Percentiles rank a stretch among this genome's conserved stretches.
Evolutionary conservation across 1,140 invertebrate species (phyloP).

Genomic region (Chironomus striatipennis): DNA sequence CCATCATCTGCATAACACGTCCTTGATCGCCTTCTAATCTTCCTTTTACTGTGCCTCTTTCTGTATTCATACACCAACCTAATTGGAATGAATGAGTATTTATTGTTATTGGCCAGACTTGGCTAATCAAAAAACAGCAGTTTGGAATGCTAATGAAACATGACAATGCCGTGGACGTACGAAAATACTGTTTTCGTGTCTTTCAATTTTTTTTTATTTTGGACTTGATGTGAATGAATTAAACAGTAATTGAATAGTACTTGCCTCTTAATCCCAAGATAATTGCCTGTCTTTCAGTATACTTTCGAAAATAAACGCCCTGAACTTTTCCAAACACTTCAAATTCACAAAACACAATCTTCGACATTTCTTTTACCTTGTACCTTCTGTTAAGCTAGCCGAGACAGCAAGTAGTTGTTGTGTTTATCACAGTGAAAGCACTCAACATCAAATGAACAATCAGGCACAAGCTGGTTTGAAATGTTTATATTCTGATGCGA

Average conservation of each 20-base stretch:
- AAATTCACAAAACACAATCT: conserved; percentile 40
- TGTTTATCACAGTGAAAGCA: conserved; percentile 40
- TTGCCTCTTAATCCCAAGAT: conserved; percentile 46
- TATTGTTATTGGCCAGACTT: not conserved
- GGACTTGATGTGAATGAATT: not conserved
- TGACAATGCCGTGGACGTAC: too few species aligned
- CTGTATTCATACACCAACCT: conserved; percentile 58
- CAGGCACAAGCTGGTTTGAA: not conserved
- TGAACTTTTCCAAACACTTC: conserved; percentile 52
- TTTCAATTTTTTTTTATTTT: too few species aligned
- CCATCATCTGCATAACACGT: conserved; percentile 50
- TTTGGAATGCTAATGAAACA: not conserved
- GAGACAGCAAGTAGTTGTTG: conserved; percentile 28
- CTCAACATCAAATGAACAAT: conserved; percentile 31
- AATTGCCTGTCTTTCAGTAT: conserved; percentile 48
- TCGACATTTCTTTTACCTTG: conserved; percentile 35
- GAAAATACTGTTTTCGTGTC: too few species aligned
- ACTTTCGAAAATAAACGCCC: conserved; percentile 49
- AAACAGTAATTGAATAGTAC: not conserved
- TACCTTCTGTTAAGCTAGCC: conserved; percentile 41
- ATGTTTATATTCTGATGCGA: not conserved
- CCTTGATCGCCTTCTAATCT: conserved; percentile 48
- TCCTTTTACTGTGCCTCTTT: conserved; percentile 51
- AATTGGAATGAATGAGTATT: not conserved
- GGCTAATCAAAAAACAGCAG: not conserved